These are phyloP conservation scores for Ectemnius cavifrons DNA, from an alignment of 2,888 invertebrate species.

Conservation along the genomic window DNA sequence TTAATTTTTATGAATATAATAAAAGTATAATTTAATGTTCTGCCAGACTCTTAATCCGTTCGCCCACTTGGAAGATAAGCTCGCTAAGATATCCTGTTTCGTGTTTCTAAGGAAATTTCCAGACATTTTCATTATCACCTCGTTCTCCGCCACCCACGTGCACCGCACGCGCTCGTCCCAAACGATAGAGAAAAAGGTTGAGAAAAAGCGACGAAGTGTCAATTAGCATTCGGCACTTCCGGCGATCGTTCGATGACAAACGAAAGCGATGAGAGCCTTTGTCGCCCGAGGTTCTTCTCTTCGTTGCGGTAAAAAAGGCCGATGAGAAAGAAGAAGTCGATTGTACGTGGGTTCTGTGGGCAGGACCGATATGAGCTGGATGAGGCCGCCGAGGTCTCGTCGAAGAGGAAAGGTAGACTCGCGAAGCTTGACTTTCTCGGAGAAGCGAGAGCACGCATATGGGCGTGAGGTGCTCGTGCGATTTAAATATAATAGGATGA, in stretches of 20 bases:
- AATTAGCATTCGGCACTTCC: constrained; percentile 38
- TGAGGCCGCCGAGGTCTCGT: neutral
- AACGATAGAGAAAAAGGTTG: neutral
- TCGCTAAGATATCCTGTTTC: too few relatives aligned
- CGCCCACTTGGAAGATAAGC: too few relatives aligned
- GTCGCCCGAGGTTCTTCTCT: constrained; percentile 10
- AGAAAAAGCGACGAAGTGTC: constrained; percentile 21
- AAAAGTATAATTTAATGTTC: constrained; percentile 68
- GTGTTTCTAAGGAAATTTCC: neutral
- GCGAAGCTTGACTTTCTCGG: constrained; percentile 18
- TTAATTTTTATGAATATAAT: constrained; percentile 69
- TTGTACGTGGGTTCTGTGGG: constrained; percentile 13
- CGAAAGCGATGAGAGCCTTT: constrained; percentile 27
- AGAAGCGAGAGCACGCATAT: constrained; percentile 21
- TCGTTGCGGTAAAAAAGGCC: neutral
- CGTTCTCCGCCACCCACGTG: neutral
- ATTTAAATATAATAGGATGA: constrained; percentile 71
- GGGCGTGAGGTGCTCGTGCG: constrained; percentile 45
- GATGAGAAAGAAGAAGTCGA: constrained; percentile 18
- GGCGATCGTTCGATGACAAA: constrained; percentile 42
- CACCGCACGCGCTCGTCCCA: neutral
- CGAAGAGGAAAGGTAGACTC: constrained; percentile 5
- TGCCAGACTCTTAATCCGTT: constrained; percentile 23
- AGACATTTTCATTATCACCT: neutral
- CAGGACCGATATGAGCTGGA: neutral